A percentile compares a stretch with the other conserved stretches of the same genome.
Evolutionary conservation across 2,113 vertebrate genomes (phyloP).

Genomic region (Lasiurus cinereus): DNA sequence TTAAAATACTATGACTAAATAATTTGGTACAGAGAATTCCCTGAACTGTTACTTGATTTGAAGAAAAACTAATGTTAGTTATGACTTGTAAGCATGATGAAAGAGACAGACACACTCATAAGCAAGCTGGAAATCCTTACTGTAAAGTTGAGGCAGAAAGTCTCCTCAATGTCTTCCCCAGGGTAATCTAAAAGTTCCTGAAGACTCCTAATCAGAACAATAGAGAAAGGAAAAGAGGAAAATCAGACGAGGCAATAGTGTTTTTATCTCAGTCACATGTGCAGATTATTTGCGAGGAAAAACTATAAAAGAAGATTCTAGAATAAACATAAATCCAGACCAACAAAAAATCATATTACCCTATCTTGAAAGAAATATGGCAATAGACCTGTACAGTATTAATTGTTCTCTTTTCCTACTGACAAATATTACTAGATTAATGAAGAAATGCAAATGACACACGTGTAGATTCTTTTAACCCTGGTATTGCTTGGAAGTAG

Average conservation of each 20-base stretch:
- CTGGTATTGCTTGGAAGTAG: not conserved
- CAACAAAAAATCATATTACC: not conserved
- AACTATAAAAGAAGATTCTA: slow-evolving; percentile 56
- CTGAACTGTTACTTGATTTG: slow-evolving; percentile 9
- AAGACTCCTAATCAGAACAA: slow-evolving; percentile 91
- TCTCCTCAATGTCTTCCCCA: slow-evolving; percentile 94
- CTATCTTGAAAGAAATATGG: not conserved
- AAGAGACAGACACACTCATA: not conserved
- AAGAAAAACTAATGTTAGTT: not conserved
- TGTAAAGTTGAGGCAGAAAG: slow-evolving; percentile 96
- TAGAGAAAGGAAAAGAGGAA: slow-evolving; percentile 46
- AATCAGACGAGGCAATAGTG: slow-evolving; percentile 34
- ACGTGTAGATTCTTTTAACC: not conserved
- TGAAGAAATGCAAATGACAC: not conserved
- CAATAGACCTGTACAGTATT: not conserved
- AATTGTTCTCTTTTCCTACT: not conserved
- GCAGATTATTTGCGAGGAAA: not conserved
- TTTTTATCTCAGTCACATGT: not conserved
- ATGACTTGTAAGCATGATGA: not conserved
- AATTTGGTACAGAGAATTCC: not conserved
- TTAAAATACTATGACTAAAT: slow-evolving; percentile 19
- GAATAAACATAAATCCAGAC: slow-evolving; percentile 24
- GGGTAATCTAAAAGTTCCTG: slow-evolving; percentile 96
- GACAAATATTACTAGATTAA: not conserved
- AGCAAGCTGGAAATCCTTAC: slow-evolving; percentile 87